Evolutionary conservation across 2,797 vertebrate species (phyloP), one percentile per base, ranked within the genome.

Genomic region (Artibeus jamaicensis): DNA sequence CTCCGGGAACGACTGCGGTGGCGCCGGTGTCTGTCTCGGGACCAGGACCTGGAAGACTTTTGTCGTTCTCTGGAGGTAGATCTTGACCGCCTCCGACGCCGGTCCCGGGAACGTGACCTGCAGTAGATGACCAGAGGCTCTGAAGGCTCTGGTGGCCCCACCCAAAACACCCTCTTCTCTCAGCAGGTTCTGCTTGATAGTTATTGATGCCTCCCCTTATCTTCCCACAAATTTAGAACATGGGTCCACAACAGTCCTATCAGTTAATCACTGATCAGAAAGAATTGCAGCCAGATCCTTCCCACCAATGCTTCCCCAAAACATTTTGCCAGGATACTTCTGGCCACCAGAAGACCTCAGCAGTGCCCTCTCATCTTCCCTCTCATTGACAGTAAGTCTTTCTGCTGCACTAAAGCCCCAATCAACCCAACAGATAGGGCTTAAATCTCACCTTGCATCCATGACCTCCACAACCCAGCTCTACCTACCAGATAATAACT

Each of bases 51-150:
- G 0, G 99, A 99, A 0, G 44, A 99, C 97, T 98, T 99, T 6
- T 99, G 98, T 42, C 98, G 98, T n/a, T 99, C 99, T 22, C 98
- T 98, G 39, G 99, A 99, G 0, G 97, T 81, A 0, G 99, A 99
- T 10, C 99, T 97, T 0, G 99, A 99, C 93, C 99, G 99, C 29
- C 98, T 98, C 78, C 99, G 98, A 95, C 99, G 98, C 89, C 99
- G 98, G 24, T 99, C 99, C 68, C 99, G 99, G 92, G 99, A 99
- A 15, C 99, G 99, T 0, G 99, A 99, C 95, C 99, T 99, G 97
- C 19, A 65, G 12, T 2, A 22, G 21, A 67, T 59, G 93, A 81
- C n/a, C 59, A 5, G 5, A 55, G 0, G 5, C 0, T 14, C 34
- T 57, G 12, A 32, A n/a, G 46, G 42, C n/a, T 7, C 0, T 10